A percentile compares a stretch with the other conserved stretches of the same genome.
These are phyloP conservation scores for Trachymyrmex cornetzi DNA, from an alignment of 1,140 invertebrate genomes.

Conservation along the genomic window DNA sequence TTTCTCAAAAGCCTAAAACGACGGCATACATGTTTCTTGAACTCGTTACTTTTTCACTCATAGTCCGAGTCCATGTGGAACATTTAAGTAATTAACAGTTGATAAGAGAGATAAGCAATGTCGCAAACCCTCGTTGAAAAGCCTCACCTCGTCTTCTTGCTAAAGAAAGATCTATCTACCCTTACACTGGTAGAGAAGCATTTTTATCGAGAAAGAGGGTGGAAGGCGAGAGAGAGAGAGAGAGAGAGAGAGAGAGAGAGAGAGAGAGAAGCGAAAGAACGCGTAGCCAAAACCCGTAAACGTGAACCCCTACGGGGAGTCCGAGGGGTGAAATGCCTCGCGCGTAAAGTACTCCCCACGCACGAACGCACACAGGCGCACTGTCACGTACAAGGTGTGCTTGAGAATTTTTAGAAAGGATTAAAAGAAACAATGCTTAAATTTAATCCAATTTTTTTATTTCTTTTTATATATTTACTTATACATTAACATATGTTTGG, in stretches of 20 bases:
- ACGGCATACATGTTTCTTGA: background rate
- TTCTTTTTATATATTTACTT: background rate
- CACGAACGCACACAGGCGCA: constrained; percentile 10
- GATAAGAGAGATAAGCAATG: constrained; percentile 11
- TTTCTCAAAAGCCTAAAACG: background rate
- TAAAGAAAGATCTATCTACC: constrained; percentile 5
- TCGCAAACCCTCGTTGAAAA: constrained; percentile 10
- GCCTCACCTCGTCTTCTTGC: background rate
- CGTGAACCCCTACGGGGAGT: constrained; percentile 66
- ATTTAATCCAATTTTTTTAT: constrained; percentile 2
- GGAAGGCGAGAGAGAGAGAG: background rate
- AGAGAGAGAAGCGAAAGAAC: constrained; percentile 6
- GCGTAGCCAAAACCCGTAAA: constrained; percentile 73
- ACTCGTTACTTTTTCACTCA: background rate
- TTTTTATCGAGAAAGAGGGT: constrained; percentile 10
- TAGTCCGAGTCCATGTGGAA: background rate
- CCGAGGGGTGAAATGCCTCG: constrained; percentile 52
- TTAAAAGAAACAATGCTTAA: constrained; percentile 16
- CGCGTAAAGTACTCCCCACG: constrained; percentile 42
- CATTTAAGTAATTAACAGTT: constrained; percentile 23
- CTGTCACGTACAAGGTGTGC: constrained; percentile 36
- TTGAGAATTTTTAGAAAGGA: constrained; percentile 38
- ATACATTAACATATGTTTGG: background rate
- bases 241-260: background rate
- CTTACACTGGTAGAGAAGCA: background rate